phyloP scores from a whole-genome alignment of 2,888 invertebrate species.

The Anaspis maculata region DNA sequence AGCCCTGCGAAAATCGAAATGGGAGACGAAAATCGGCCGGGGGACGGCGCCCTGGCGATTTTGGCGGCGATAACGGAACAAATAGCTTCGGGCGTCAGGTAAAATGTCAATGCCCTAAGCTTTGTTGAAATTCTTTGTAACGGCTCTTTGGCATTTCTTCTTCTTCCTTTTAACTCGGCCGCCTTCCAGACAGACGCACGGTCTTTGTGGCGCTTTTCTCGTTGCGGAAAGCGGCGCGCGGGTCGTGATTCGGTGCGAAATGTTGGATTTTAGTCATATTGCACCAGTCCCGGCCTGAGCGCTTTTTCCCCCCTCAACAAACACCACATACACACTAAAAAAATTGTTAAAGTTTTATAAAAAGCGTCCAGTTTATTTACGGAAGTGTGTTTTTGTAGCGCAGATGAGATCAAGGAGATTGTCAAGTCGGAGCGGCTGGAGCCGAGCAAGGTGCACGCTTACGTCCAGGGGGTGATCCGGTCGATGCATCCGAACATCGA shows the following conservation, averaged over 20 bases:
- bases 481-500: too few species aligned
- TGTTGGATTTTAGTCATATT: slow-evolving; percentile 42
- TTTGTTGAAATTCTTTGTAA: slow-evolving; percentile 31
- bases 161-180: slow-evolving; percentile 9
- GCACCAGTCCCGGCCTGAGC: slow-evolving; percentile 47
- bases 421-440: background rate
- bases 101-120: slow-evolving; percentile 34
- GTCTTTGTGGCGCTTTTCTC: slow-evolving; percentile 3
- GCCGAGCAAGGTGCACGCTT: too few species aligned
- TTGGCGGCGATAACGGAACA: slow-evolving; percentile 22
- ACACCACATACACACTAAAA: slow-evolving; percentile 1
- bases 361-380: background rate
- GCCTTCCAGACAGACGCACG: slow-evolving; percentile 1
- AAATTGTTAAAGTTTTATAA: background rate
- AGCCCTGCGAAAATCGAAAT: too few species aligned
- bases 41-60: slow-evolving; percentile 11
- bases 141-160: slow-evolving; percentile 24
- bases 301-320: slow-evolving; percentile 18
- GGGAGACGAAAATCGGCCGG: too few species aligned
- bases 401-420: too few species aligned
- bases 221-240: slow-evolving; percentile 20
- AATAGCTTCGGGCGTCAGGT: slow-evolving; percentile 28
- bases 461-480: too few species aligned
- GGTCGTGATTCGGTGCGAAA: slow-evolving; percentile 42
- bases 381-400: background rate